phyloP scores from a whole-genome alignment of 2,113 vertebrate genomes.

The Chauna torquata region DNA sequence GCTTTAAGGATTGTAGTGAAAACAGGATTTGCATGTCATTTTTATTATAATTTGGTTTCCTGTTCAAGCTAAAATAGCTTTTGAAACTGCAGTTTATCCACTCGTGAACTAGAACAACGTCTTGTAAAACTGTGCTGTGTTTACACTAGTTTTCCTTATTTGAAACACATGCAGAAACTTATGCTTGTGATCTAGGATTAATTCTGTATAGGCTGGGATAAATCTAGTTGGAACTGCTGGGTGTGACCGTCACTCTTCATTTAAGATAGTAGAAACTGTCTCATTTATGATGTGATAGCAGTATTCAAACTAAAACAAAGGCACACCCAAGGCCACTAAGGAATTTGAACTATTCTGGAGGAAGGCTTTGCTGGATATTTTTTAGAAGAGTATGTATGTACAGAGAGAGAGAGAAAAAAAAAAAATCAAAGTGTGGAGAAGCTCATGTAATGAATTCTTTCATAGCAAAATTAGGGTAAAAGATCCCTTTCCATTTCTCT shows the following conservation, averaged over 20 bases:
- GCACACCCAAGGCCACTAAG: constrained; percentile 31
- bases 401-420: background rate
- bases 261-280: constrained; percentile 51
- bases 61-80: constrained; percentile 46
- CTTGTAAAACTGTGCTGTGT: constrained; percentile 54
- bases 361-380: background rate
- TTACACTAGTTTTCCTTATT: constrained; percentile 46
- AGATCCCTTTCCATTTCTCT: background rate
- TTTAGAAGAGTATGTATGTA: background rate
- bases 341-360: constrained; percentile 28
- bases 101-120: constrained; percentile 42
- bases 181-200: constrained; percentile 65
- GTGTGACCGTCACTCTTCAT: constrained; percentile 63
- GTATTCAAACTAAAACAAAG: constrained; percentile 31
- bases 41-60: constrained; percentile 69
- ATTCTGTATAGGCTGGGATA: constrained; percentile 34
- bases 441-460: background rate
- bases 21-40: constrained; percentile 67
- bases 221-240: constrained; percentile 48
- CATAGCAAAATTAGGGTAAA: background rate
- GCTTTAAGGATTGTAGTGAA: constrained; percentile 37
- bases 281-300: constrained; percentile 52
- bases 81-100: constrained; percentile 64
- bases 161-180: constrained; percentile 62
- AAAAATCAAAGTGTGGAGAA: background rate